Evolutionary conservation across 1,140 invertebrate species (phyloP), one percentile per base, ranked within the genome.

Genomic region (Zaprionus tsacasi): DNA sequence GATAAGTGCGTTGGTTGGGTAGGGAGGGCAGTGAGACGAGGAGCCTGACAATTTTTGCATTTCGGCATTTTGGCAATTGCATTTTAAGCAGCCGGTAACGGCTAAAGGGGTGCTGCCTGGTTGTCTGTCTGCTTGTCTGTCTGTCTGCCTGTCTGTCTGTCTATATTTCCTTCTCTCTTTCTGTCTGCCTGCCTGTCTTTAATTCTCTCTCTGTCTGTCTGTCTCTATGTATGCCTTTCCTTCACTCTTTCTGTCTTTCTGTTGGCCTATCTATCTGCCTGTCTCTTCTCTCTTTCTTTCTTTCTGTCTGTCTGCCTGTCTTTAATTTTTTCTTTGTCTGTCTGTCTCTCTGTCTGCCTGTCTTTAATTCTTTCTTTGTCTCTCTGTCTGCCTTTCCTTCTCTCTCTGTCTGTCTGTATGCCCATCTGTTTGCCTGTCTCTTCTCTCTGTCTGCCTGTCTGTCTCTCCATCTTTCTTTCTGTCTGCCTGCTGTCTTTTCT

Each of bases 21-120:
- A 66, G 67, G 54, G 10, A 17, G 45, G 7, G n/a, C 7, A 8
- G 43, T 0, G 43, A 11, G 10, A 58, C 50, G 57, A 78, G 79
- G 72, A 77, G 64, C 27, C 74, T 45, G 81, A 54, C 67, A 89
- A 45, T 81, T 75, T 61, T 64, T 54, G 21, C 25, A 17, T 68
- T 70, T 35, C 6, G 66, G 77, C 81, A 88, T 88, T 88, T 88
- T 64, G 64, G 83, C 82, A 87, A 87, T 87, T 88, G 82, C 85
- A 87, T 88, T 87, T 87, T 88, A 87, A 87, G 80, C 83, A 77
- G 82, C 45, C 45, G n/a, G 17, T 61, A 54, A 55, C 40, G 67
- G 48, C 40, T 55, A 61, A 69, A 35, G 36, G 58, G 40, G 52
- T 58, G 64, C 21, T 30, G 10, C 4, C 15, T 48, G n/a, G 21